Conservation (phyloP, 2,888 invertebrate genomes). For the Himalopsyche tibetana region DNA sequence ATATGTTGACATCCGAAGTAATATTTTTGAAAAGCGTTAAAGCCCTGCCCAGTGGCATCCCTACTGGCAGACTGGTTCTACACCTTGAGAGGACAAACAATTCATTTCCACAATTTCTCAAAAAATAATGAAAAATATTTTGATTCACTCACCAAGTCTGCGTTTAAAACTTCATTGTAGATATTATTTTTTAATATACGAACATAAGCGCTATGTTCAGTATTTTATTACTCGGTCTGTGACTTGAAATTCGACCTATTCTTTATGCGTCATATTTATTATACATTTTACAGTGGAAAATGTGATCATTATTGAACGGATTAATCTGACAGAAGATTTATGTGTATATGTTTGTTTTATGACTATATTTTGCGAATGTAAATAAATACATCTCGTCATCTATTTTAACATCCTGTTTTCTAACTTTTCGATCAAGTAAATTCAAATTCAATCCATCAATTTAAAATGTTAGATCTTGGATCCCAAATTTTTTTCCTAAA, state of each 20-base stretch:
- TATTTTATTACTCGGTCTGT: slow-evolving; percentile 29
- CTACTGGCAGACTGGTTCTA: too few relatives aligned
- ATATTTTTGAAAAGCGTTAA: too few relatives aligned
- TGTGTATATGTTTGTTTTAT: slow-evolving; percentile 52
- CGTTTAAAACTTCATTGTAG: neutral
- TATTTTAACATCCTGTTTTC: too few relatives aligned
- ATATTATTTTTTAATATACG: neutral
- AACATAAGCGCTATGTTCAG: slow-evolving; percentile 10
- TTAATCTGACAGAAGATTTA: neutral
- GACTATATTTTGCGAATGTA: slow-evolving; percentile 49
- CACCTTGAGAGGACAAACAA: too few relatives aligned
- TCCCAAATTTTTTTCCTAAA: too few relatives aligned
- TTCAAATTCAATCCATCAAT: too few relatives aligned
- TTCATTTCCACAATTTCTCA: too few relatives aligned
- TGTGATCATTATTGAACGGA: neutral
- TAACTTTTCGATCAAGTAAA: too few relatives aligned
- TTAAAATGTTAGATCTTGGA: too few relatives aligned
- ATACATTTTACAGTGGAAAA: slow-evolving; percentile 17
- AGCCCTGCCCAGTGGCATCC: too few relatives aligned
- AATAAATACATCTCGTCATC: neutral
- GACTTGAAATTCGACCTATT: slow-evolving; percentile 2
- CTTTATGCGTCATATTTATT: slow-evolving; percentile 3
- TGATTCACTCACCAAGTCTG: neutral
- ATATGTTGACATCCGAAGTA: too few relatives aligned
- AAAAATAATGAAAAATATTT: too few relatives aligned